These are phyloP conservation scores for Poeciliopsis turrubarensis DNA, from an alignment of 2,113 vertebrate genomes.

Conservation along the genomic window DNA sequence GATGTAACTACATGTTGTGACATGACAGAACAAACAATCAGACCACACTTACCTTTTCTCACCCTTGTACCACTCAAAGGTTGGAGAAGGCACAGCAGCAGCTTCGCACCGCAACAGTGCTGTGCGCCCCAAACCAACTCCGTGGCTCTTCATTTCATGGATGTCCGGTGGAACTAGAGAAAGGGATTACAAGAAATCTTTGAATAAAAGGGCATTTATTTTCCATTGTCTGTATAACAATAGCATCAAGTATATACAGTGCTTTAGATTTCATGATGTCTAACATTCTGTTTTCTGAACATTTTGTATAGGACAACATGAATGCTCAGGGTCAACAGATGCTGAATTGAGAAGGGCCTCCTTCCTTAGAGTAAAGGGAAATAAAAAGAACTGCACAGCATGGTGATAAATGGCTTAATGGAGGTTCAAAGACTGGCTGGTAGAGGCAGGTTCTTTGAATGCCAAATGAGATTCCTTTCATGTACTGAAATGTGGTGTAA, in stretches of 20 bases:
- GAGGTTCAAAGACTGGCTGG: conserved; percentile 79
- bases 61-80: conserved; percentile 97
- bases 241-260: not conserved
- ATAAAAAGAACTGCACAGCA: conserved; percentile 72
- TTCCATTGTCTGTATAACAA: not conserved
- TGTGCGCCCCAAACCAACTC: conserved; percentile 87
- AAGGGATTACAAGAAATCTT: conserved; percentile 15
- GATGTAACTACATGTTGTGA: not conserved
- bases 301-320: conserved; percentile 37
- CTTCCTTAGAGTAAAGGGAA: conserved; percentile 56
- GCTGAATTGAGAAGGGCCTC: conserved; percentile 27
- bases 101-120: conserved; percentile 94
- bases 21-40: not conserved
- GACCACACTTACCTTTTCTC: conserved; percentile 91
- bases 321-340: conserved; percentile 37
- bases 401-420: conserved; percentile 80
- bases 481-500: conserved; percentile 71
- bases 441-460: conserved; percentile 70
- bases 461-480: conserved; percentile 76
- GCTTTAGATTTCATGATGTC: conserved; percentile 30
- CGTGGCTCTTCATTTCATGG: conserved; percentile 94
- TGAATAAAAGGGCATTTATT: not conserved
- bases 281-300: conserved; percentile 36
- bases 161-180: conserved; percentile 91
- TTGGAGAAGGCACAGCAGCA: conserved; percentile 90